A percentile compares a stretch with the other conserved stretches of the same genome.
Conservation (phyloP, 1,140 invertebrate genomes). For the Paralvinella palmiformis region DNA sequence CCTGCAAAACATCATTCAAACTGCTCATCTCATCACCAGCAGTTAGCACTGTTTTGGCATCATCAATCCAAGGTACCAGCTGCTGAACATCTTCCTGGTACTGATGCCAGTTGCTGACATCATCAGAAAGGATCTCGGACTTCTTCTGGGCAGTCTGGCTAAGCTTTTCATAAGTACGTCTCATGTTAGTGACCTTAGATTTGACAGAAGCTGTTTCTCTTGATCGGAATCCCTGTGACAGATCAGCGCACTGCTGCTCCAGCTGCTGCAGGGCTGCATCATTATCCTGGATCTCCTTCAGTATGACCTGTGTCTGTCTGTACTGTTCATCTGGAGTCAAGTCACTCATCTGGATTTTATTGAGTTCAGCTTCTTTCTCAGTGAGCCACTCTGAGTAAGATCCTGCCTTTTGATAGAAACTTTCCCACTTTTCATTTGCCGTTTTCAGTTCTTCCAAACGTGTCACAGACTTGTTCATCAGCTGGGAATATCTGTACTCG, state of each 20-base stretch:
- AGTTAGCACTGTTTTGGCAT: conserved; percentile 71
- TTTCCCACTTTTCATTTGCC: conserved; percentile 72
- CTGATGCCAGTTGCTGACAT: conserved; percentile 75
- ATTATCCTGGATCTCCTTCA: conserved; percentile 56
- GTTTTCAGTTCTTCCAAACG: conserved; percentile 62
- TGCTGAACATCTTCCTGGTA: conserved; percentile 72
- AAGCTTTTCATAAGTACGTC: conserved; percentile 44
- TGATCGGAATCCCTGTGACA: conserved; percentile 54
- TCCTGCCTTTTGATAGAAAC: conserved; percentile 57
- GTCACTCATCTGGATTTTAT: conserved; percentile 52
- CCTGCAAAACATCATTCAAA: conserved; percentile 71
- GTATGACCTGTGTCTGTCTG: conserved; percentile 37
- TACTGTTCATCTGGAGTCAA: conserved; percentile 40
- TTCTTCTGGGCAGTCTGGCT: conserved; percentile 56
- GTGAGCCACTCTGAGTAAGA: conserved; percentile 53
- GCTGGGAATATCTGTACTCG: not conserved
- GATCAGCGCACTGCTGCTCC: conserved; percentile 67
- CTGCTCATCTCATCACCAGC: conserved; percentile 58
- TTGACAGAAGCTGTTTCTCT: conserved; percentile 42
- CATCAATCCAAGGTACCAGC: conserved; percentile 81
- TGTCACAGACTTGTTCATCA: not conserved
- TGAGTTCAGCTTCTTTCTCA: conserved; percentile 66
- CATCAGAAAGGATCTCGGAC: conserved; percentile 64
- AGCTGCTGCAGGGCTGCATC: conserved; percentile 65
- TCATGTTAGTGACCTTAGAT: conserved; percentile 37